phyloP scores from a whole-genome alignment of 2,797 vertebrate species.

The Lateolabrax maculatus region DNA sequence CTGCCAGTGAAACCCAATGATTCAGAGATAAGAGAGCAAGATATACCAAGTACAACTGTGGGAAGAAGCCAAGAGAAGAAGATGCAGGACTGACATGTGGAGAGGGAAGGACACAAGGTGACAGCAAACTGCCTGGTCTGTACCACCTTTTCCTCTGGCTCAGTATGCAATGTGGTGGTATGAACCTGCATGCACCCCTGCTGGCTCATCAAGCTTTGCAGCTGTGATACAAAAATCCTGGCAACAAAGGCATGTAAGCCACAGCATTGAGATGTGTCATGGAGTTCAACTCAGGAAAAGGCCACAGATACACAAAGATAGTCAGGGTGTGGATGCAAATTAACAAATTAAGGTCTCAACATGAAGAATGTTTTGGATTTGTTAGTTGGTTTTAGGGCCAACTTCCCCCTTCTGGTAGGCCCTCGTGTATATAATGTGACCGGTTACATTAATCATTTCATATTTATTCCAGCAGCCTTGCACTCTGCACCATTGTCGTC shows the following conservation, averaged over 20 bases:
- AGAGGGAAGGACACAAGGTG: conserved; percentile 3
- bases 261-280: background rate
- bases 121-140: background rate
- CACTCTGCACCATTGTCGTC: too few species aligned
- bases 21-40: conserved; percentile 46
- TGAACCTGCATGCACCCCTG: conserved; percentile 6
- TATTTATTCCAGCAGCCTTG: too few species aligned
- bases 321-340: background rate
- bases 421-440: too few species aligned
- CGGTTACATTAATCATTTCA: too few species aligned
- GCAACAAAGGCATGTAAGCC: background rate
- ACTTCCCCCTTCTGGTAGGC: too few species aligned
- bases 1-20: conserved; percentile 64
- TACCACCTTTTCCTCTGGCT: conserved; percentile 5
- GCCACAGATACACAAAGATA: background rate
- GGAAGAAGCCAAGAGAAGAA: conserved; percentile 48
- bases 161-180: background rate
- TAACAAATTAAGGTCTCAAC: background rate
- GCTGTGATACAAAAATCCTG: background rate
- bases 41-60: conserved; percentile 34
- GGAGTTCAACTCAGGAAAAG: background rate
- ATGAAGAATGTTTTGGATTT: background rate
- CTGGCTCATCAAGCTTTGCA: conserved; percentile 1
- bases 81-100: conserved; percentile 25
- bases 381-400: too few species aligned